Percentiles rank a stretch among this genome's conserved stretches.
These are phyloP conservation scores for Aphis craccivora DNA, from an alignment of 1,140 invertebrate genomes.

Conservation along the genomic window DNA sequence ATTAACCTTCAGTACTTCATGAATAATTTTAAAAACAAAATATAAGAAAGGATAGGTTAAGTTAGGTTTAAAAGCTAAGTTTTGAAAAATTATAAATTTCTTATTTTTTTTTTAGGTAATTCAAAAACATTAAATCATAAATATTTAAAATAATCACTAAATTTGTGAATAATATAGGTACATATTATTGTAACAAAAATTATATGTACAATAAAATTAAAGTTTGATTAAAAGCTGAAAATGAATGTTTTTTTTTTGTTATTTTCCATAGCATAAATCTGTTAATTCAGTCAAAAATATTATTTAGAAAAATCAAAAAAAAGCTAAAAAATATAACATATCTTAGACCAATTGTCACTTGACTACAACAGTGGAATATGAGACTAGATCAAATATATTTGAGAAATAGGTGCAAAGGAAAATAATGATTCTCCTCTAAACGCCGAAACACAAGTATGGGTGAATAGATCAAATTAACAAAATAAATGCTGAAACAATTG, in stretches of 20 bases:
- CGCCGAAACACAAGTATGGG: neutral
- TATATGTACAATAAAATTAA: neutral
- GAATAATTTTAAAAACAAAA: too few species aligned
- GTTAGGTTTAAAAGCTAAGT: too few species aligned
- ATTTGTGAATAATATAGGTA: too few species aligned
- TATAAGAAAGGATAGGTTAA: too few species aligned
- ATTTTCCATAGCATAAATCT: neutral
- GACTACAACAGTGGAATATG: neutral
- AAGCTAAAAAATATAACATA: conserved; percentile 1
- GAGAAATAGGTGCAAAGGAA: neutral
- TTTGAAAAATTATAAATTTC: too few species aligned
- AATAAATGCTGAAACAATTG: neutral
- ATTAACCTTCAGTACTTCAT: too few species aligned
- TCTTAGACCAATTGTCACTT: neutral
- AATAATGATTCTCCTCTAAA: neutral
- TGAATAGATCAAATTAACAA: neutral
- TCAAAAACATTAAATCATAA: too few species aligned
- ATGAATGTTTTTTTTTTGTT: neutral
- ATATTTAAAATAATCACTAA: too few species aligned
- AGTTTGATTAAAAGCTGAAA: neutral
- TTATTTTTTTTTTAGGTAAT: too few species aligned
- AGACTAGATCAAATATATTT: conserved; percentile 14
- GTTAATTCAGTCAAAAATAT: neutral
- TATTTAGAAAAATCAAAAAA: neutral
- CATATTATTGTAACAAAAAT: neutral